These are phyloP conservation scores for Sandelia bainsii DNA, from an alignment of 2,797 vertebrate species.

Conservation along the genomic window DNA sequence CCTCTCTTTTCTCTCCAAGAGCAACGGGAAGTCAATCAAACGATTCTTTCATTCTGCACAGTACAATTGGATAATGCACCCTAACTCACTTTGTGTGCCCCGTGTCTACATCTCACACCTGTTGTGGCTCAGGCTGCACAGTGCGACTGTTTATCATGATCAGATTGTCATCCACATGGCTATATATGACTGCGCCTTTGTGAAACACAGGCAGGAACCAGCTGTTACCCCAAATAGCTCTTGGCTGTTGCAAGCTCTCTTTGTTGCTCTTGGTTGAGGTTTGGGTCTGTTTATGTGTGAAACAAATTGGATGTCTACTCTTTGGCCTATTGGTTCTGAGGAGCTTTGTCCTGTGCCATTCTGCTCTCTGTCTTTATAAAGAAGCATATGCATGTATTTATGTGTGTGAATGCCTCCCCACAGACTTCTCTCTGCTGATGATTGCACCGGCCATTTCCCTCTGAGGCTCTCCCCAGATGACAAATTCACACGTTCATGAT, in stretches of 20 bases:
- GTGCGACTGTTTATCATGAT: slow-evolving; percentile 49
- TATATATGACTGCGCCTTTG: slow-evolving; percentile 22
- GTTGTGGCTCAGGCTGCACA: slow-evolving; percentile 66
- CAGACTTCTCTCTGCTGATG: slow-evolving; percentile 65
- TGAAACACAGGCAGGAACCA: slow-evolving; percentile 44
- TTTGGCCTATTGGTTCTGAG: slow-evolving; percentile 39
- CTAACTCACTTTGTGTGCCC: slow-evolving; percentile 42
- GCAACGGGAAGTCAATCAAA: slow-evolving; percentile 48
- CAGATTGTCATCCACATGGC: slow-evolving; percentile 37
- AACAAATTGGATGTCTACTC: slow-evolving; percentile 44
- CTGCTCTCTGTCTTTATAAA: slow-evolving; percentile 62
- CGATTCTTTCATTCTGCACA: slow-evolving; percentile 26
- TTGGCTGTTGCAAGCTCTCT: slow-evolving; percentile 36
- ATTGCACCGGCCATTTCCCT: slow-evolving; percentile 74
- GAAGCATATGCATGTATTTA: slow-evolving; percentile 39
- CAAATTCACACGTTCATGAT: slow-evolving; percentile 76
- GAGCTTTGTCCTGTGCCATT: slow-evolving; percentile 36
- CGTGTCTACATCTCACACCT: slow-evolving; percentile 63
- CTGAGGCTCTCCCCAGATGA: slow-evolving; percentile 66
- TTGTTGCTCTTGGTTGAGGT: slow-evolving; percentile 35
- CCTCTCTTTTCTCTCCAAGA: slow-evolving; percentile 13
- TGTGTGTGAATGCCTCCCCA: slow-evolving; percentile 59
- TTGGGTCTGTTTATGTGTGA: slow-evolving; percentile 25
- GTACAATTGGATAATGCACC: slow-evolving; percentile 38
- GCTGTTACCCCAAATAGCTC: slow-evolving; percentile 43